Base-by-base conservation (phyloP, 2,888 invertebrate genomes). In the Helicoverpa assulta region DNA sequence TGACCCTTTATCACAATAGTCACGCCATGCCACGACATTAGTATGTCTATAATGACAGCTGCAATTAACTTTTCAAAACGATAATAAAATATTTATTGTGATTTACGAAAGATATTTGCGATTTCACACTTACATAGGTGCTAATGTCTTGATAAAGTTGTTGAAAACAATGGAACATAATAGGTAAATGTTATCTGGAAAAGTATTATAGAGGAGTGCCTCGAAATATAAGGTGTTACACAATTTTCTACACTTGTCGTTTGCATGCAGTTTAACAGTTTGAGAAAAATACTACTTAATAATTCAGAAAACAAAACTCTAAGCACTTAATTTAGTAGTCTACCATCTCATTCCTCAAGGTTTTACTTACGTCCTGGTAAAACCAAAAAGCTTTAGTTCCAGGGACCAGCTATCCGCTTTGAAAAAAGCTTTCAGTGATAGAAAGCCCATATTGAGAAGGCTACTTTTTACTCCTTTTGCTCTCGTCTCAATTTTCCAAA, bases 1-100 rank as follows among this genome's bases (percentile, higher is more conserved):
- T 57, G 55, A 57, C 70, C 80, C 80, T 77, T 67, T 66, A 75
- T 74, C 53, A 67, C 54, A 18, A 51, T 67, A 56, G 52, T 47
- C 62, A 70, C 66, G 73, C 63, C 40, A 66, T 43, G 71, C 19
- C 62, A 52, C 65, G 67, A 60, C 66, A 72, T 65, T 54, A 29
- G 55, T 64, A 33, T 53, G 37, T 65, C n/a, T 21, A 26, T 67
- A 67, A 54, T 70, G 62, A 70, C 69, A 54, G 64, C 33, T 58
- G 53, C 63, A 63, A 71, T 78, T 74, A 73, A 64, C 29, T 57
- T 64, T 60, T 73, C n/a, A 33, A 68, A 40, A 60, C 10, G 56
- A 75, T 43, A 33, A 26, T 63, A 37, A 56, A 62, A 50, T 55
- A 47, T 59, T 67, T 60, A 75, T 78, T 53, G 40, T 53, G 18